Base-by-base conservation (phyloP, 2,113 vertebrate species). In the Eleginops maclovinus region DNA sequence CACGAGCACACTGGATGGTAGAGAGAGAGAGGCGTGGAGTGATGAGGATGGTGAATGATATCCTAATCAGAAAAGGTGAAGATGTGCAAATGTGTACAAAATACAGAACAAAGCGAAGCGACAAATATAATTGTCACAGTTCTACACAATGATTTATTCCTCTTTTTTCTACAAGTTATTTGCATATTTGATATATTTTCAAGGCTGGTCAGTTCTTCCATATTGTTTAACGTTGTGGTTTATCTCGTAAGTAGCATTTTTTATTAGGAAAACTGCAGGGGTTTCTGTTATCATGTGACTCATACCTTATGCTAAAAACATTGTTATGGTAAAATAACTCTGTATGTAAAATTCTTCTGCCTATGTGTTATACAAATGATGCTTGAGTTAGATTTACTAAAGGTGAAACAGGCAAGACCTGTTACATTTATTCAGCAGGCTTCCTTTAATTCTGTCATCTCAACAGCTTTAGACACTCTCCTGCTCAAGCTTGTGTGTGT, bases 381-480 rank as follows among this genome's bases (percentile, higher is more conserved):
- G 22, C 53, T 41, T 31, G 36, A 58, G 24, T 36, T 3, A 28
- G 12, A 26, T 4, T 59, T 56, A 55, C 9, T 40, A 54, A 53
- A 66, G 71, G 41, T 68, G n/a, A 56, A 80, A 77, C 6, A 66
- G 40, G 15, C 56, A 53, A 54, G 24, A 77, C 53, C 49, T 36
- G 77, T 76, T 72, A 62, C 56, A 71, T 78, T 63, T 63, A 73
- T 83, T 69, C 77, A 83, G 75, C 63, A 64, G 79, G 44, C 10
- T 2, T 65, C 56, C 36, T 56, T 65, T 63, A 50, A 72, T 55
- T 72, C 65, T 81, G 22, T 65, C 65, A 19, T 56, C 67, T 56
- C 55, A 66, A 83, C 67, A 61, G 50, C 50, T 77, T 47, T 19
- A 78, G 70, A 81, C 70, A 63, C 14, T 72, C 31, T 59, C 9